Conservation (phyloP, 2,888 invertebrate species). For the Lycocerus yunnanus region DNA sequence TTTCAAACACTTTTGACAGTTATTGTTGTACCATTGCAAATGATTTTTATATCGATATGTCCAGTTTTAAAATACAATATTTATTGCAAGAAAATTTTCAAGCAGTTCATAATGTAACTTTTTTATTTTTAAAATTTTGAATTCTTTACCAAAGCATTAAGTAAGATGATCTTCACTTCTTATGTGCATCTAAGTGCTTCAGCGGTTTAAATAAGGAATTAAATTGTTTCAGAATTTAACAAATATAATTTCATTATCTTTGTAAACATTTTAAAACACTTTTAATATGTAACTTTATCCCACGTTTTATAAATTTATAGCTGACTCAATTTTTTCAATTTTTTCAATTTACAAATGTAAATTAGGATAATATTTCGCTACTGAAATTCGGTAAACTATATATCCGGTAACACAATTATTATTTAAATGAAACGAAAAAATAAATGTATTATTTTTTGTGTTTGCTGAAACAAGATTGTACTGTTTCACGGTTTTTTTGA, state of each 20-base stretch:
- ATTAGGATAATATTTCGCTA: not conserved
- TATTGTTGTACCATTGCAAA: not conserved
- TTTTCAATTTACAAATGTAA: too few species aligned
- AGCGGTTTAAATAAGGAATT: not conserved
- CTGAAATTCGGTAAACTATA: not conserved
- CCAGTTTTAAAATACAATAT: not conserved
- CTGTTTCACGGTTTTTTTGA: not conserved
- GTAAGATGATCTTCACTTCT: not conserved
- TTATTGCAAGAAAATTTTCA: not conserved
- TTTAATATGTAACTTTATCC: not conserved
- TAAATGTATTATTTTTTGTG: not conserved
- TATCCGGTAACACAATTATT: too few species aligned
- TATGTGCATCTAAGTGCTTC: not conserved
- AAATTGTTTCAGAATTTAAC: not conserved
- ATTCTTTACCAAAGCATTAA: not conserved
- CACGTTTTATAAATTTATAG: not conserved
- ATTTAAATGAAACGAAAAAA: not conserved
- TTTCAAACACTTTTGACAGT: not conserved
- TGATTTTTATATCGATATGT: not conserved
- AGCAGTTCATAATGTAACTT: not conserved
- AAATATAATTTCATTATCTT: not conserved
- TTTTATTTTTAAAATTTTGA: not conserved
- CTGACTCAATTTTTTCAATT: not conserved
- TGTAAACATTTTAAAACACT: not conserved
- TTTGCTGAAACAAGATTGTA: not conserved